Percentiles rank a stretch among this genome's conserved stretches.
Evolutionary conservation across 1,140 invertebrate genomes (phyloP).

Genomic region (Cherax quadricarinatus): DNA sequence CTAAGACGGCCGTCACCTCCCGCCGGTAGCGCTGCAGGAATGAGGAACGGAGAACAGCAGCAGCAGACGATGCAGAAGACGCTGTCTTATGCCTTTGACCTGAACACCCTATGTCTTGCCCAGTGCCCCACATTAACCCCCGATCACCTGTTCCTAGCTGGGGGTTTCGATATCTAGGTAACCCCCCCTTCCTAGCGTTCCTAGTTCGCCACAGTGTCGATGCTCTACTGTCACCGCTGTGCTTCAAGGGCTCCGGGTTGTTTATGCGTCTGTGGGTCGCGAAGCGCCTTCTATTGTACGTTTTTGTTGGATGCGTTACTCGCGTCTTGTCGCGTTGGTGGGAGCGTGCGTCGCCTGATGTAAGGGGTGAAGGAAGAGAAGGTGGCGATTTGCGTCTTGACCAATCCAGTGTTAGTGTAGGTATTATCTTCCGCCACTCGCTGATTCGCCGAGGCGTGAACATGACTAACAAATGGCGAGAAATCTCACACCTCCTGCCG

Average conservation of each 20-base stretch:
- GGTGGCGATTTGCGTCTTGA: constrained; percentile 30
- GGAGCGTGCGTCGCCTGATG: too few species aligned
- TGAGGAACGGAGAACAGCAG: too few species aligned
- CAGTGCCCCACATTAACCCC: neutral
- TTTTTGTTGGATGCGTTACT: too few species aligned
- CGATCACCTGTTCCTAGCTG: neutral
- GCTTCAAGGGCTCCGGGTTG: too few species aligned
- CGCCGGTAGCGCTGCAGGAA: too few species aligned
- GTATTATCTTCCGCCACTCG: constrained; percentile 34
- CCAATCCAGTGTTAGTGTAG: constrained; percentile 40
- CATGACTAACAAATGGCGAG: constrained; percentile 62
- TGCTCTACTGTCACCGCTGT: too few species aligned
- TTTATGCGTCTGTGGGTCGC: too few species aligned
- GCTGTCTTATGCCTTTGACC: neutral
- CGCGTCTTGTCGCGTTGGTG: too few species aligned
- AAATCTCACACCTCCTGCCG: constrained; percentile 65
- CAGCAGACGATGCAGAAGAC: neutral
- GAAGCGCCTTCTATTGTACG: too few species aligned
- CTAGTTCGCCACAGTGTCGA: too few species aligned
- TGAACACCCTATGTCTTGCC: neutral
- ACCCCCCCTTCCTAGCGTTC: neutral
- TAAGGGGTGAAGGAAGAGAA: neutral
- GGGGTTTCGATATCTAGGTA: neutral
- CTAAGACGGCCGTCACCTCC: too few species aligned
- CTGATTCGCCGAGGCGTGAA: constrained; percentile 67